These are phyloP conservation scores for Macquaria australasica DNA, from an alignment of 2,113 vertebrate species.

Conservation along the genomic window DNA sequence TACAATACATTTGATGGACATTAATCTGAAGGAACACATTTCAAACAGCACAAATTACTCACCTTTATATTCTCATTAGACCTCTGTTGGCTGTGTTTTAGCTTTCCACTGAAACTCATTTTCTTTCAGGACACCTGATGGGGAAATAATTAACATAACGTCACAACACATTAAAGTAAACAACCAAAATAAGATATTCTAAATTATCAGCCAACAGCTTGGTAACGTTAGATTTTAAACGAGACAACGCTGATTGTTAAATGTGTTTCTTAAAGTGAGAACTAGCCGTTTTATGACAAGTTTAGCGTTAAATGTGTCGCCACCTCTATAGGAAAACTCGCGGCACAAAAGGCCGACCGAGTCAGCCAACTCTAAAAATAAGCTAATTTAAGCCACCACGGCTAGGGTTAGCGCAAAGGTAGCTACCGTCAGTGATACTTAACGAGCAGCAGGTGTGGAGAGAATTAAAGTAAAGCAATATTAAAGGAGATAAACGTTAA, in stretches of 20 bases:
- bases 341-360: neutral
- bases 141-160: neutral
- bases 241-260: fast-evolving
- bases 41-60: conserved; percentile 2
- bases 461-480: neutral
- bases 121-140: conserved; percentile 26
- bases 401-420: fast-evolving
- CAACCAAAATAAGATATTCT: neutral
- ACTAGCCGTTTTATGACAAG: neutral
- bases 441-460: fast-evolving
- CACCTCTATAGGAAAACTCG: neutral
- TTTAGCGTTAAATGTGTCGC: neutral
- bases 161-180: neutral
- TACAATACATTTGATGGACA: fast-evolving
- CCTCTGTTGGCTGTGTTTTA: conserved; percentile 70
- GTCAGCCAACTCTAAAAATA: neutral
- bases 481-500: fast-evolving
- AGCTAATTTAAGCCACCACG: fast-evolving
- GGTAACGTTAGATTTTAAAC: neutral
- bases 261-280: fast-evolving
- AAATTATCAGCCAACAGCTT: fast-evolving
- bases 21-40: neutral
- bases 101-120: conserved; percentile 85
- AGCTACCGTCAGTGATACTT: fast-evolving
- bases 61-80: conserved; percentile 85